Evolutionary conservation across 2,113 vertebrate species (phyloP), one percentile per base, ranked within the genome.

Genomic region (Microcebus tavaratra): DNA sequence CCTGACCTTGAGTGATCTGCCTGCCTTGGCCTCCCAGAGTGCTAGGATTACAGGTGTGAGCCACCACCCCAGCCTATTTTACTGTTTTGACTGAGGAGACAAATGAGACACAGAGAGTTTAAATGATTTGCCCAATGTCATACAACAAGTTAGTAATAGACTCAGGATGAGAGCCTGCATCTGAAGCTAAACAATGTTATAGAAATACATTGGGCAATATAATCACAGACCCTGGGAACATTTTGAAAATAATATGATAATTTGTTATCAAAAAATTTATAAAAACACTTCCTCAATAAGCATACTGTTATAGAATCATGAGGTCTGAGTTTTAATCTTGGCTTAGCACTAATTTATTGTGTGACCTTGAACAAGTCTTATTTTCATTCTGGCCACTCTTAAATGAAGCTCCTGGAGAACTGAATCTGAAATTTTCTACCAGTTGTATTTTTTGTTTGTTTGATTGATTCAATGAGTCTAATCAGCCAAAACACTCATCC

Each of bases 201-300:
- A 92, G 13, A 96, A 97, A 53, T 67, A 4, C 1, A 14, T 4
- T 80, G 31, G 39, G 17, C 0, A 59, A 72, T 76, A 76, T 78
- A 67, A 72, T 65, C 67, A 88, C 23, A 92, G 72, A 88, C 53
- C 0, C 31, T 10, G 8, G 59, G 36, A 82, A 34, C 85, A 95
- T 70, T 94, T 90, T 88, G 20, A 82, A 27, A 90, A 67, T 82
- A 91, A 81, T 34, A 94, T 50, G 6, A 42, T 42, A 94, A 88
- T 6, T 29, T 80, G 1, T 17, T 75, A 75, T 59, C 14, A 57
- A 63, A 95, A 90, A 68, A 4, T 55, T 70, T n/a, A 23, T 34
- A 2, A 63, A 91, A 93, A 95, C 6, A 45, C 15, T 53, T 76
- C 23, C 23, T 61, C 9, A 73, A 45, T 25, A 68, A 90, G 10